Percentiles rank a stretch among this genome's conserved stretches.
phyloP scores from a whole-genome alignment of 2,888 invertebrate genomes.

The Eupithecia tripunctaria region DNA sequence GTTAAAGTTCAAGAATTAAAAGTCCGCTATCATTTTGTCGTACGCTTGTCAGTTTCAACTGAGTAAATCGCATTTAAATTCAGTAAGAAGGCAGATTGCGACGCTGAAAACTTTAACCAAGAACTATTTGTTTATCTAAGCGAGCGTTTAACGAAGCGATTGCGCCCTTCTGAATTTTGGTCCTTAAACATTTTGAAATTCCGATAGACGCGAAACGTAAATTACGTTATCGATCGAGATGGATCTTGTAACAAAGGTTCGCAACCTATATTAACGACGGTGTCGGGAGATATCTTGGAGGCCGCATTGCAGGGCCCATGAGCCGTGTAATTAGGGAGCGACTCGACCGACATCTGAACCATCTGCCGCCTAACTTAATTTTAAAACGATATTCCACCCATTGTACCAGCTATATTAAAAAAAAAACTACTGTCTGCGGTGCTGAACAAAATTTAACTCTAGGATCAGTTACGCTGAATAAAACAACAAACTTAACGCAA shows the following conservation, averaged over 20 bases:
- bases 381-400: background rate
- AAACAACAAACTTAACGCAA: too few species aligned
- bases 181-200: slow-evolving; percentile 10
- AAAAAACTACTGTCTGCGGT: too few species aligned
- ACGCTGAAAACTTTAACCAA: background rate
- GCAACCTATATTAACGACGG: slow-evolving; percentile 34
- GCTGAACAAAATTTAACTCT: background rate
- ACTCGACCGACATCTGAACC: slow-evolving; percentile 51
- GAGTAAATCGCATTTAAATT: background rate
- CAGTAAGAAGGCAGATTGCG: background rate
- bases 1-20: background rate
- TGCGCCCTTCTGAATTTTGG: background rate
- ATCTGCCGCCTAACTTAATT: slow-evolving; percentile 35
- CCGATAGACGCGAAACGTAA: slow-evolving; percentile 12
- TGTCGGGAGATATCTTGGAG: slow-evolving; percentile 43
- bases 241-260: slow-evolving; percentile 36
- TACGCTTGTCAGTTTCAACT: background rate
- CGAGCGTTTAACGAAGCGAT: background rate
- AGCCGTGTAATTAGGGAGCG: slow-evolving; percentile 57
- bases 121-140: background rate
- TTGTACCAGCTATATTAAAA: background rate
- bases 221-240: slow-evolving; percentile 34
- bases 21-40: background rate
- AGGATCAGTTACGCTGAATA: background rate
- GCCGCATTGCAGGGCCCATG: slow-evolving; percentile 48